A percentile compares a stretch with the other conserved stretches of the same genome.
Evolutionary conservation across 1,140 invertebrate species (phyloP).

Genomic region (Fopius arisanus): DNA sequence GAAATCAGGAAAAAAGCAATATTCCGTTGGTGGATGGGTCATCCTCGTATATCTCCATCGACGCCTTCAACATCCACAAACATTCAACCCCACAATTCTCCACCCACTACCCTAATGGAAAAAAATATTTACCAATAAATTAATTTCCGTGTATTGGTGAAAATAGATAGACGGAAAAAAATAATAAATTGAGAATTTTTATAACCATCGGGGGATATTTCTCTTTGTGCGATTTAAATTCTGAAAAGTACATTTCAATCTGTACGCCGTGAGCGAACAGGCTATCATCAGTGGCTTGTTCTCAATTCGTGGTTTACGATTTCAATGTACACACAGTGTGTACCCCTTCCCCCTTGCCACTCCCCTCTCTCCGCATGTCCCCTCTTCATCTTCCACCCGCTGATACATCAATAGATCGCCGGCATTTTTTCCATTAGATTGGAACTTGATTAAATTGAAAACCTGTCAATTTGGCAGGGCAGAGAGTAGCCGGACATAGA

Average conservation of each 20-base stretch:
- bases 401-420: slow-evolving; percentile 57
- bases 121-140: slow-evolving; percentile 51
- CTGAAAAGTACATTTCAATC: slow-evolving; percentile 55
- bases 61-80: background rate
- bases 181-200: slow-evolving; percentile 36
- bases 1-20: slow-evolving; percentile 35
- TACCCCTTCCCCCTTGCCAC: background rate
- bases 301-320: slow-evolving; percentile 9
- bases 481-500: slow-evolving; percentile 24
- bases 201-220: background rate
- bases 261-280: slow-evolving; percentile 18
- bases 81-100: background rate
- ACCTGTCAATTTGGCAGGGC: slow-evolving; percentile 59
- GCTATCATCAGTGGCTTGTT: slow-evolving; percentile 6
- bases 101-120: background rate
- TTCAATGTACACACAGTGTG: slow-evolving; percentile 21
- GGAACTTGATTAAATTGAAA: slow-evolving; percentile 65
- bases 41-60: slow-evolving; percentile 27
- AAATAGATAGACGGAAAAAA: slow-evolving; percentile 38
- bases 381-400: slow-evolving; percentile 3
- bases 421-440: slow-evolving; percentile 65
- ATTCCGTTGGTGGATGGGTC: slow-evolving; percentile 20
- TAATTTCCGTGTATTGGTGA: slow-evolving; percentile 51
- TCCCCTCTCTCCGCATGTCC: background rate
- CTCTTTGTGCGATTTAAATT: slow-evolving; percentile 50